phyloP scores from a whole-genome alignment of 2,888 invertebrate species.

The Mesorhabditis spiculigera region DNA sequence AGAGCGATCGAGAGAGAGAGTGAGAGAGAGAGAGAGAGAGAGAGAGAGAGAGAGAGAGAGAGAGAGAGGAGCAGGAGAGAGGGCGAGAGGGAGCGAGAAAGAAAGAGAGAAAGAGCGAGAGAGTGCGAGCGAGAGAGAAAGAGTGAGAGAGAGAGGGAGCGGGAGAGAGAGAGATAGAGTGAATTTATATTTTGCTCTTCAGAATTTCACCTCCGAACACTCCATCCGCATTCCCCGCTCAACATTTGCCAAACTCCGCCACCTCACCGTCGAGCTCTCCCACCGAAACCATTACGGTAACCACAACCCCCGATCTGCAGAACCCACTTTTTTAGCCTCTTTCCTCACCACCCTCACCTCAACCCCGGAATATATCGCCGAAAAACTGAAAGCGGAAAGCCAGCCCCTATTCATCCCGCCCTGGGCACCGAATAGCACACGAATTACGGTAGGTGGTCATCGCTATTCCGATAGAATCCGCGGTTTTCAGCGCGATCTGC shows the following conservation, averaged over 20 bases:
- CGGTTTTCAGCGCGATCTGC: not conserved
- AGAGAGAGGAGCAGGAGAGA: no score
- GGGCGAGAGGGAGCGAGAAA: no score
- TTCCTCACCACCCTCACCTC: not conserved
- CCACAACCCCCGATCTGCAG: not conserved
- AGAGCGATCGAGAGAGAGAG: no score
- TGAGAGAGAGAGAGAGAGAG: no score
- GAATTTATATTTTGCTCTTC: no score
- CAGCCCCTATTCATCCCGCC: not conserved
- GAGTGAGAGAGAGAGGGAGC: no score
- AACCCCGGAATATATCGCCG: not conserved
- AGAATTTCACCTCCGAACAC: no score
- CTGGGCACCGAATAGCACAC: not conserved
- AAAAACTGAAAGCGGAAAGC: not conserved
- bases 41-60: no score
- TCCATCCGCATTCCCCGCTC: not conserved
- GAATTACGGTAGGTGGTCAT: not conserved
- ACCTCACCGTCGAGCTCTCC: not conserved
- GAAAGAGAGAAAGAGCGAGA: no score
- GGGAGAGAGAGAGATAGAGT: no score
- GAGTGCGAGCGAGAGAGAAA: no score
- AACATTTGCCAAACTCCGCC: not conserved
- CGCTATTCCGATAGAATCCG: no score
- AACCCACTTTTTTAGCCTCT: not conserved
- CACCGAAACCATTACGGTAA: not conserved